Base-by-base conservation (phyloP, 1,140 invertebrate genomes). In the Temnothorax curvispinosus region DNA sequence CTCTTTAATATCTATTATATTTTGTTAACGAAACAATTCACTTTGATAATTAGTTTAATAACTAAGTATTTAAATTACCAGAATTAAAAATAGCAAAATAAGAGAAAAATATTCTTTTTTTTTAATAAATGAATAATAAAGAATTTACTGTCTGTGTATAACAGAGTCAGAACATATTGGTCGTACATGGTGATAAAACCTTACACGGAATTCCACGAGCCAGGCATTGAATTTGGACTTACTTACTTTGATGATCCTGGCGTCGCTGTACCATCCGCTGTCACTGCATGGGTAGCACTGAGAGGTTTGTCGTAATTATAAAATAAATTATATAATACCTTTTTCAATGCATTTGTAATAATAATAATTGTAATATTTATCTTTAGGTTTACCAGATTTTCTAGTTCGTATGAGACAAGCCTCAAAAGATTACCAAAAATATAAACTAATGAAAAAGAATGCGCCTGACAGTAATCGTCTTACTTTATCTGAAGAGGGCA, bases 221-320 rank as follows among this genome's bases (percentile, higher is more conserved):
- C 97, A 87, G 97, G 97, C n/a, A 96, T 98, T 87, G 98, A 98
- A 94, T 98, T 98, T 94, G 96, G 97, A 41, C 95, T 98, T 7
- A 98, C 98, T 1, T 98, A 98, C 95, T 98, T 97, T 93, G 98
- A 98, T 93, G 97, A 98, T 96, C 98, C 98, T 21, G 98, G 97
- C 6, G 95, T 97, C 56, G 97, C 97, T 91, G 95, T 97, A 86
- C 97, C 97, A 47, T 94, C 96, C 13, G 95, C 96, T 72, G 95
- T 97, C 44, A 96, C 96, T 13, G 95, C 96, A 0, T 97, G 97
- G 97, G 97, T 97, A 1, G 96, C 97, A 7, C 88, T 94, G 88
- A 92, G 92, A 85, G 94, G 94, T 95, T 90, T 80, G 27, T 50
- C 3, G 52, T 52, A 62, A 47, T 41, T 60, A 11, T 5, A 58